Percentiles rank a stretch among this genome's conserved stretches.
Evolutionary conservation across 2,113 vertebrate genomes (phyloP).

Genomic region (Salvator merianae): DNA sequence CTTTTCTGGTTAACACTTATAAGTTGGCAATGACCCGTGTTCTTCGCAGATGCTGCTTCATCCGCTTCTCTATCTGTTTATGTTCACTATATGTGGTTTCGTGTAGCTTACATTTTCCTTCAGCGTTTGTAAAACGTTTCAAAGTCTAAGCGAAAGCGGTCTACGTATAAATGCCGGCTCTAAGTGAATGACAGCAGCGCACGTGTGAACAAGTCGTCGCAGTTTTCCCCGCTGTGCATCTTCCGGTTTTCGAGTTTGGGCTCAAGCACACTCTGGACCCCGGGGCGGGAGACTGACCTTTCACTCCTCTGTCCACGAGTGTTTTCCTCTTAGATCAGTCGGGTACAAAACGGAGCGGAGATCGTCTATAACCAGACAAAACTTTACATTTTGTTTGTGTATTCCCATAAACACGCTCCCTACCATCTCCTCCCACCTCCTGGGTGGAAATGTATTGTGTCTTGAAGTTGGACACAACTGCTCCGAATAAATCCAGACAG

Average conservation of each 20-base stretch:
- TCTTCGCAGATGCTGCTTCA: neutral
- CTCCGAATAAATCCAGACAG: too few species aligned
- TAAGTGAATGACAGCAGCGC: neutral
- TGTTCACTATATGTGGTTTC: neutral
- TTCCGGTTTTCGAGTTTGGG: neutral
- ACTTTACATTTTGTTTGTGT: neutral
- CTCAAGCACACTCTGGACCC: too few species aligned
- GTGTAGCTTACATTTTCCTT: neutral
- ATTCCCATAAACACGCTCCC: neutral
- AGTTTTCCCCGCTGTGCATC: neutral
- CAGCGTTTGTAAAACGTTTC: neutral
- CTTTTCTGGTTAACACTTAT: neutral
- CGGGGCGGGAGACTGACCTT: neutral
- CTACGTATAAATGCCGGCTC: neutral
- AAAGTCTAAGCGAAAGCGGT: neutral
- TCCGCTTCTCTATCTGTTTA: too few species aligned
- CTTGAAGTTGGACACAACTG: too few species aligned
- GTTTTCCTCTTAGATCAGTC: neutral
- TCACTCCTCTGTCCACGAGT: neutral
- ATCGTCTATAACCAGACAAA: neutral
- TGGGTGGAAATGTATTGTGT: too few species aligned
- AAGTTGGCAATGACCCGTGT: neutral
- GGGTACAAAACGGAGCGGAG: neutral
- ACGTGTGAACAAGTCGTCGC: neutral
- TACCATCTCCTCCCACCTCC: neutral